Evolutionary conservation across 2,888 invertebrate genomes (phyloP).

Genomic region (Drosophila neotestacea): DNA sequence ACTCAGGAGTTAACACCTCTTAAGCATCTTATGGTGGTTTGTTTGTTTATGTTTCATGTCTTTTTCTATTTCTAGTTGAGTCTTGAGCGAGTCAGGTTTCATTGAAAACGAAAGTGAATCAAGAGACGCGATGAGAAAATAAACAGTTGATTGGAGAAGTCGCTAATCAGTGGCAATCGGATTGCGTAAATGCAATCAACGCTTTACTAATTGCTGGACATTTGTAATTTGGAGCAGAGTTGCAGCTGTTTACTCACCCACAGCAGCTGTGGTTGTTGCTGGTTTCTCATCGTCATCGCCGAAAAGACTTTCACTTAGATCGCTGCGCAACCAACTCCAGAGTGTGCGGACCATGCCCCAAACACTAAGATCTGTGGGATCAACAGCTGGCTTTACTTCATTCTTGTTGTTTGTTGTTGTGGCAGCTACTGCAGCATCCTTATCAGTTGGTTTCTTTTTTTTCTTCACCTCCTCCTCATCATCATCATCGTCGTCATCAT

Average conservation of each 20-base stretch:
- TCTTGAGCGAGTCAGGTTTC: slow-evolving; percentile 48
- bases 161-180: slow-evolving; percentile 62
- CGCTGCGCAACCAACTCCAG: slow-evolving; percentile 83
- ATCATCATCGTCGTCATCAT: slow-evolving; percentile 37
- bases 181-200: slow-evolving; percentile 46
- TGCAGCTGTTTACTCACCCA: slow-evolving; percentile 62
- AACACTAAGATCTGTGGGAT: slow-evolving; percentile 73
- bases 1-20: slow-evolving; percentile 60
- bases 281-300: slow-evolving; percentile 66
- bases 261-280: slow-evolving; percentile 38
- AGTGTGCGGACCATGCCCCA: slow-evolving; percentile 81
- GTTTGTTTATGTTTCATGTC: slow-evolving; percentile 13
- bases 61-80: slow-evolving; percentile 19
- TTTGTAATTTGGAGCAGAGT: slow-evolving; percentile 25
- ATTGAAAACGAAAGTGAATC: slow-evolving; percentile 78
- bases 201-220: slow-evolving; percentile 52
- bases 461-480: slow-evolving; percentile 25
- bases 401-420: slow-evolving; percentile 58
- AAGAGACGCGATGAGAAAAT: slow-evolving; percentile 37
- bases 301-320: slow-evolving; percentile 81
- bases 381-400: slow-evolving; percentile 67
- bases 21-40: slow-evolving; percentile 32
- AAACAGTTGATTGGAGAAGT: slow-evolving; percentile 48
- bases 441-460: slow-evolving; percentile 36
- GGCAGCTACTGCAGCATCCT: slow-evolving; percentile 42